A percentile compares a stretch with the other conserved stretches of the same genome.
Evolutionary conservation across 2,113 vertebrate species (phyloP).

Genomic region (Labrus mixtus): DNA sequence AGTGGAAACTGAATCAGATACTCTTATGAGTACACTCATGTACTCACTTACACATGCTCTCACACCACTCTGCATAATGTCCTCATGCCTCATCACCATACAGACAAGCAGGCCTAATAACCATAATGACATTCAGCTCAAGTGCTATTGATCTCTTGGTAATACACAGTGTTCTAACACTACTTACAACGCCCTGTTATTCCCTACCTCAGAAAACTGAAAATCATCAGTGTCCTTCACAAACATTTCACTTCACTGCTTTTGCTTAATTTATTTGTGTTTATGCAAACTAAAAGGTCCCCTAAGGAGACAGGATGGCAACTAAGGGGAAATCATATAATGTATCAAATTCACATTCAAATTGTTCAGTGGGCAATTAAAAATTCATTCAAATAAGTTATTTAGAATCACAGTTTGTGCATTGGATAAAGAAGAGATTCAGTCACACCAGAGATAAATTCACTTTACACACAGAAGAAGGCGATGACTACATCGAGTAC

Average conservation of each 20-base stretch:
- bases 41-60: constrained; percentile 20
- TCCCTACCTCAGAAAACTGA: constrained; percentile 36
- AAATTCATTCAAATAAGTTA: no score
- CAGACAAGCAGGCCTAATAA: constrained; percentile 67
- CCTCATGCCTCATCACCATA: constrained; percentile 70
- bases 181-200: constrained; percentile 18
- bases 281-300: constrained; percentile 17
- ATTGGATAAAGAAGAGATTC: not conserved
- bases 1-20: constrained; percentile 35
- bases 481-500: no score
- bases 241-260: constrained; percentile 16
- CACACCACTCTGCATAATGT: constrained; percentile 61
- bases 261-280: constrained; percentile 37
- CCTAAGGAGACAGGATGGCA: constrained; percentile 8
- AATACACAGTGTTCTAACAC: constrained; percentile 54
- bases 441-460: not conserved
- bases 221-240: constrained; percentile 51
- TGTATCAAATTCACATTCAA: not conserved
- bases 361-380: no score
- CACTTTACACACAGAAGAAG: no score
- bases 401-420: not conserved
- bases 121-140: constrained; percentile 76
- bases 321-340: not conserved
- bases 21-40: constrained; percentile 50
- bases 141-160: constrained; percentile 75